Evolutionary conservation across 1,140 invertebrate species (phyloP).

Genomic region (Macrosteles quadrilineatus): DNA sequence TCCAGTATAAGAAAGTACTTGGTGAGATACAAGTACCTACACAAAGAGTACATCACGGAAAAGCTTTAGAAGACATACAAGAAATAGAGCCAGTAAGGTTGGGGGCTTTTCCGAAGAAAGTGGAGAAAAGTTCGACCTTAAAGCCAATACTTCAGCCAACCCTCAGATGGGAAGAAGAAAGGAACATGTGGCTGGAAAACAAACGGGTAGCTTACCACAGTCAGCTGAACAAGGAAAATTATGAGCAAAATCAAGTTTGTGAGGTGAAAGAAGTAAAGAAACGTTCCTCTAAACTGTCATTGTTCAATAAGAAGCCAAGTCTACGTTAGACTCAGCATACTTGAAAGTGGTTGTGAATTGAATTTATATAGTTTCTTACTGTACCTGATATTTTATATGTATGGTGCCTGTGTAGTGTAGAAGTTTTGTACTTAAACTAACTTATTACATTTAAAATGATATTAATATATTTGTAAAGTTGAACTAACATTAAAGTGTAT

Average conservation of each 20-base stretch:
- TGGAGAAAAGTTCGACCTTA: neutral
- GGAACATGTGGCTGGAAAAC: slow-evolving; percentile 25
- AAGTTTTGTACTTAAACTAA: too few relatives aligned
- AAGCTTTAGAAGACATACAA: neutral
- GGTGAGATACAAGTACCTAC: neutral
- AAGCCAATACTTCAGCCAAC: neutral
- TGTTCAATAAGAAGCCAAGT: neutral
- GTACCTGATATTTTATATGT: too few relatives aligned
- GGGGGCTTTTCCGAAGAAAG: too few relatives aligned
- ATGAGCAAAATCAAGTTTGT: neutral
- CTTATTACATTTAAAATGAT: too few relatives aligned
- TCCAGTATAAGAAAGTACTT: neutral
- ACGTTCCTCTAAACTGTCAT: neutral
- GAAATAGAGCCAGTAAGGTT: neutral
- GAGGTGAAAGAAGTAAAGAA: slow-evolving; percentile 9
- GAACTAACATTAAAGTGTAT: too few relatives aligned
- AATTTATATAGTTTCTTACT: too few relatives aligned
- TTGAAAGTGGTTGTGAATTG: too few relatives aligned
- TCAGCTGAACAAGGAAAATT: slow-evolving; percentile 22
- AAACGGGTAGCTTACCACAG: slow-evolving; percentile 21
- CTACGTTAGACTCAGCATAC: neutral
- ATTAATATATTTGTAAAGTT: too few relatives aligned
- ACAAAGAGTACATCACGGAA: neutral
- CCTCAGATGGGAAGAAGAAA: slow-evolving; percentile 2
- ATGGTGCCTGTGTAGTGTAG: too few relatives aligned